Evolutionary conservation across 2,888 invertebrate species (phyloP), one percentile per base, ranked within the genome.

Genomic region (Yponomeuta plumbellus): DNA sequence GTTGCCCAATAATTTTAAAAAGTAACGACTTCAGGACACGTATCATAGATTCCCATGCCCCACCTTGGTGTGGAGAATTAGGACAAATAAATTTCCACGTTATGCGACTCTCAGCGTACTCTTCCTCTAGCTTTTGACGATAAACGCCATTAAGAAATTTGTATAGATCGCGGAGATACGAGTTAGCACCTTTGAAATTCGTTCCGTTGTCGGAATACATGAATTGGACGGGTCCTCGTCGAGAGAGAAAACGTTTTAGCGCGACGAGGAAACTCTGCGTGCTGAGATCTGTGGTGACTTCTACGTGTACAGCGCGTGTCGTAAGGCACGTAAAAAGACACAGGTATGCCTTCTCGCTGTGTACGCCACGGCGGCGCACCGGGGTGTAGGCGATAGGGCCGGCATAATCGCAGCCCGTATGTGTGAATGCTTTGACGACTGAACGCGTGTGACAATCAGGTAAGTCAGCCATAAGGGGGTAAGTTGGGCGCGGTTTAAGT

Each of bases 71-170:
- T n/a, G n/a, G n/a, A n/a, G n/a, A n/a, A n/a, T n/a, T n/a, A n/a
- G n/a, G n/a, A n/a, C n/a, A n/a, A n/a, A n/a, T n/a, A n/a, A n/a
- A n/a, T n/a, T n/a, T n/a, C n/a, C n/a, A n/a, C n/a, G n/a, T n/a
- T n/a, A 65, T 67, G 13, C 23, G 2, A 5, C 2, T 5, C 5
- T 26, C 23, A 26, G 23, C 3, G 5, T 40, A 17, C 65, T 26
- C 23, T 6, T 13, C 39, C 34, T 66, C 66, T 22, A 66, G 59
- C 20, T 40, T 34, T 61, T 67, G 64, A 61, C 52, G 23, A 5
- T 26, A 26, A 26, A 26, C 23, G 23, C 23, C 5, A 26, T 26
- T 26, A 26, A 26, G 23, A 26, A 26, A 26, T 26, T 26, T 26
- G 23, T 26, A 26, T 26, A 26, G 23, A 26, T 26, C 23, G 2